These are phyloP conservation scores for Sylvilagus floridanus DNA, from an alignment of 2,797 vertebrate species.

Conservation along the genomic window DNA sequence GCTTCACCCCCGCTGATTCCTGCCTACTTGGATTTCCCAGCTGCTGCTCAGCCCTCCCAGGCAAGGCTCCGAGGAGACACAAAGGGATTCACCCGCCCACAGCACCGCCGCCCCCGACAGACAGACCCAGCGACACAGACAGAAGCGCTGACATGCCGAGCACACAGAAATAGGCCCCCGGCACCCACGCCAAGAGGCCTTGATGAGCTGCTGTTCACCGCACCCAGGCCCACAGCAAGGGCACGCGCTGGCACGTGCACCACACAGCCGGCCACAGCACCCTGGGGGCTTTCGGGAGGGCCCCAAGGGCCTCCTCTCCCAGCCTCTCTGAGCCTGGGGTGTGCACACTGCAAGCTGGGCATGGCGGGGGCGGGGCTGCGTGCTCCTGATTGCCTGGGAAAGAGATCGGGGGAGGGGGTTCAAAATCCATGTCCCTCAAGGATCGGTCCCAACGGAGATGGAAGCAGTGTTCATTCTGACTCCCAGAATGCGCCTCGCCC, in stretches of 20 bases:
- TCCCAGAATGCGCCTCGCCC: background rate
- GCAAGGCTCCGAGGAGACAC: conserved; percentile 73
- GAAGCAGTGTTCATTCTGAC: conserved; percentile 37
- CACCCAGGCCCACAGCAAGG: background rate
- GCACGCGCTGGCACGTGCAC: background rate
- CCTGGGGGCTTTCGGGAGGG: background rate
- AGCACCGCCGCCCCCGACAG: conserved; percentile 52
- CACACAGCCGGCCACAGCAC: background rate
- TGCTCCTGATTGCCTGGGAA: conserved; percentile 18
- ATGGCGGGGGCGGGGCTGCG: background rate
- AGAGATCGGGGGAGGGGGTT: background rate
- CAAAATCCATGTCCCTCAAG: conserved; percentile 20
- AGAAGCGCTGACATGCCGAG: conserved; percentile 68
- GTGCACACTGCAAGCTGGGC: background rate
- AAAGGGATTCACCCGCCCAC: conserved; percentile 75
- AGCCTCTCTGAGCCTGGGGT: background rate
- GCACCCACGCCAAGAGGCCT: conserved; percentile 58
- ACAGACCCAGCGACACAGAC: conserved; percentile 66
- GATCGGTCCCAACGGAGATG: background rate
- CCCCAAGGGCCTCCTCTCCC: background rate
- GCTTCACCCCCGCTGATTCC: conserved; percentile 71
- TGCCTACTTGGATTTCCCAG: conserved; percentile 75
- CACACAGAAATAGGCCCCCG: conserved; percentile 65
- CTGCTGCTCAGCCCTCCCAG: conserved; percentile 77
- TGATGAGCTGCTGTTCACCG: background rate